Percentiles rank a stretch among this genome's conserved stretches.
phyloP scores from a whole-genome alignment of 2,113 vertebrate genomes.

The Zosterops borbonicus region DNA sequence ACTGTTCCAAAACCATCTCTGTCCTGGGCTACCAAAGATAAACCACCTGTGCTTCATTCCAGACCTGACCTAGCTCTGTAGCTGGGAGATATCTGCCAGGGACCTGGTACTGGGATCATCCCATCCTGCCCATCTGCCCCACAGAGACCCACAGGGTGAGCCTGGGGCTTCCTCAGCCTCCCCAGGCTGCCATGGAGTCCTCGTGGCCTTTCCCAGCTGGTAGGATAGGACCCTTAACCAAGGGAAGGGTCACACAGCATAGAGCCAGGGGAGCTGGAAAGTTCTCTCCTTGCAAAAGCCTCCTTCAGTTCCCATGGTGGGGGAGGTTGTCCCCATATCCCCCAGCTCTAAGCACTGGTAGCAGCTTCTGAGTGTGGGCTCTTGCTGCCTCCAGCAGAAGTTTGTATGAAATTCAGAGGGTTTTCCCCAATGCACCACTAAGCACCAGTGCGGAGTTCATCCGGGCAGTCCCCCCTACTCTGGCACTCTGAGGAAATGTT shows the following conservation, averaged over 20 bases:
- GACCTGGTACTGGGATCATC: neutral
- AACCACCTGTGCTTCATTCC: neutral
- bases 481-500: neutral
- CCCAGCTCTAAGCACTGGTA: neutral
- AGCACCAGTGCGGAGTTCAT: neutral
- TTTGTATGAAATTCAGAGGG: neutral
- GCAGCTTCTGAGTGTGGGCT: neutral
- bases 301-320: neutral
- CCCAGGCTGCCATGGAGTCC: rapidly evolving
- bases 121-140: neutral
- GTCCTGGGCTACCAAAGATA: neutral
- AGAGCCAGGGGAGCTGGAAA: neutral
- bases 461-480: neutral
- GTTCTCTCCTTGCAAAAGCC: neutral
- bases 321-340: rapidly evolving
- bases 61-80: neutral
- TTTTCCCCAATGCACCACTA: neutral
- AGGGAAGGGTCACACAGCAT: neutral
- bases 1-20: neutral
- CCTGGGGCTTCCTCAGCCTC: rapidly evolving
- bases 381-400: neutral
- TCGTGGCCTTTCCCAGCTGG: rapidly evolving
- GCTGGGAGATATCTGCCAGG: neutral
- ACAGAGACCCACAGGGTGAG: neutral
- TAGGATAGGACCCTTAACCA: neutral